Evolutionary conservation across 2,113 vertebrate species (phyloP), one percentile per base, ranked within the genome.

Genomic region (Podiceps cristatus): DNA sequence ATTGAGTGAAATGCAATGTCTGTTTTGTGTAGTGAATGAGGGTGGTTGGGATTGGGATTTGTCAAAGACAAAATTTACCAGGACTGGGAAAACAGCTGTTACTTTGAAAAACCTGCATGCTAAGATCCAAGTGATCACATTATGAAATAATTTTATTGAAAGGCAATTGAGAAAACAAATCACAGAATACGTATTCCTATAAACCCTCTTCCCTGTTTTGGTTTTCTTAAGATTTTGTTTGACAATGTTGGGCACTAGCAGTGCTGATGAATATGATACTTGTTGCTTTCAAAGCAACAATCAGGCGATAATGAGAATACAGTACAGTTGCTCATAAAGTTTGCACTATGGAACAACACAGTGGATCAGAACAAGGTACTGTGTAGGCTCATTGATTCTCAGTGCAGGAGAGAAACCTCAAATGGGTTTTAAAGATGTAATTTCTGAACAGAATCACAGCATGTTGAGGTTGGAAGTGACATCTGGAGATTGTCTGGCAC

Each of bases 341-440:
- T 0, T 0, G 27, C 35, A 59, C 19, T 42, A 2, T 62, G 37
- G 42, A 63, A 63, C 28, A 77, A 7, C 18, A 10, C 18, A 20
- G 35, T 33, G 45, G 10, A 40, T 58, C 10, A 3, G 44, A 74
- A 63, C 11, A 59, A 62, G 84, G 18, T 25, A 25, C 23, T 45
- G 3, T 55, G 13, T 52, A 59, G 20, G 13, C 12, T 37, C 4
- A 6, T 64, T 11, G 35, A 24, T 83, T 78, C 13, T 73, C 24
- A 31, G 2, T 29, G 66, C 55, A 62, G 44, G 42, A 88, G 42
- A 35, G 67, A 76, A 88, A n/a, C 11, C 18, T 85, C 19, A 17
- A 10, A 16, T 23, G 18, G 10, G 1, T 53, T 93, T 80, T 77
- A 49, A 59, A 80, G 28, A 7, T 79, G 7, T 58, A 73, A 13